Conservation (phyloP, 2,113 vertebrate species). For the Psilopsiagon aymara region DNA sequence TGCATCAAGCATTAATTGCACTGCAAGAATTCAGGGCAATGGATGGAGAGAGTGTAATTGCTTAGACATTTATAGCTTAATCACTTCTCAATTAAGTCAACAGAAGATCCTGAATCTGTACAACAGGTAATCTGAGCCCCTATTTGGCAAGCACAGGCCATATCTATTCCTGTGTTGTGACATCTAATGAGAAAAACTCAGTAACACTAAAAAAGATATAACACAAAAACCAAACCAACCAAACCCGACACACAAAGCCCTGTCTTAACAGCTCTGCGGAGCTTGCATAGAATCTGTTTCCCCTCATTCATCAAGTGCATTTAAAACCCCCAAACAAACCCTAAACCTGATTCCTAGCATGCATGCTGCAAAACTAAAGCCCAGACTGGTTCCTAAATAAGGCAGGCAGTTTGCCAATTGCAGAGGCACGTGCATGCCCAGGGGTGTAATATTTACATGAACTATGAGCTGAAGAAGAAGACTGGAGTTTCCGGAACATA, state of each 20-base stretch:
- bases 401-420: neutral
- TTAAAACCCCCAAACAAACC: neutral
- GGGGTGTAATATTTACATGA: neutral
- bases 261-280: neutral
- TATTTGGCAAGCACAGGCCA: neutral
- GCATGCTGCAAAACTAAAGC: neutral
- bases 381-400: neutral
- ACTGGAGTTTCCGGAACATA: neutral
- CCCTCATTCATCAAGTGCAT: neutral
- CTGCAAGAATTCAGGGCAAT: neutral
- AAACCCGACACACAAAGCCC: neutral
- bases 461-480: neutral
- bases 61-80: neutral
- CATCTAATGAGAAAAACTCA: neutral
- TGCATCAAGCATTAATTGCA: neutral
- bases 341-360: neutral
- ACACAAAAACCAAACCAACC: neutral
- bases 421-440: neutral
- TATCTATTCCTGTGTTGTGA: neutral
- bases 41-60: neutral
- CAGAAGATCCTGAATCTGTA: neutral
- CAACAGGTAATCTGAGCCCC: neutral
- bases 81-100: neutral
- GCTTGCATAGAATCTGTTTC: neutral
- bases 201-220: neutral